Evolutionary conservation across 2,888 invertebrate species (phyloP).

Genomic region (Rutpela maculata): DNA sequence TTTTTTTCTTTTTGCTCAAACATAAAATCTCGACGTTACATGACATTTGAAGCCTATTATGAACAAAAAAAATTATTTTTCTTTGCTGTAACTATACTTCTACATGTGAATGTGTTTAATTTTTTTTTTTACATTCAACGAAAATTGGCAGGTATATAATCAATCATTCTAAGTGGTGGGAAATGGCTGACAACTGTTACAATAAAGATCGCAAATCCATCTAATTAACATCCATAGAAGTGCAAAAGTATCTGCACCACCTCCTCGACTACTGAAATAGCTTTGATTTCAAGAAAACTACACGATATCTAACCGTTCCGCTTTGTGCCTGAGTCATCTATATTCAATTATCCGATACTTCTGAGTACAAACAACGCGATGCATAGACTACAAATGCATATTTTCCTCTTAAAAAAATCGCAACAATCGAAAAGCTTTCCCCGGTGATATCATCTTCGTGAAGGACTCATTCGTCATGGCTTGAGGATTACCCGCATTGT

Average conservation of each 20-base stretch:
- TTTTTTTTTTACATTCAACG: not conserved
- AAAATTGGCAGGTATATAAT: not conserved
- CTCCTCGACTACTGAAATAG: not conserved
- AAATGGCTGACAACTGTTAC: not conserved
- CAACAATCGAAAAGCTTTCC: slow-evolving; percentile 14
- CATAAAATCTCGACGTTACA: too few species aligned
- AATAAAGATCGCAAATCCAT: not conserved
- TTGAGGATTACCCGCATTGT: slow-evolving; percentile 13
- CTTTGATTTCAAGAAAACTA: slow-evolving; percentile 11
- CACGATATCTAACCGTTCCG: slow-evolving; percentile 6
- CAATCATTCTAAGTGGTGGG: not conserved
- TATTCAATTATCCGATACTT: slow-evolving; percentile 6
- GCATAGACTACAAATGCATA: slow-evolving; percentile 7
- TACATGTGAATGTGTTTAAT: too few species aligned
- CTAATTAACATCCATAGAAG: not conserved
- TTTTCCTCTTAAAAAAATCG: not conserved
- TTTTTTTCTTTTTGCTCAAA: too few species aligned
- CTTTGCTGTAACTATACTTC: too few species aligned
- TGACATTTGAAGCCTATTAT: too few species aligned
- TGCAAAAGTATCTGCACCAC: not conserved
- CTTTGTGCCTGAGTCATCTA: slow-evolving; percentile 23
- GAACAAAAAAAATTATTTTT: too few species aligned
- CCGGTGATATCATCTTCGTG: slow-evolving; percentile 19
- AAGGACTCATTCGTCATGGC: slow-evolving; percentile 16
- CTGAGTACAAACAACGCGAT: not conserved